Conservation (phyloP, 2,113 vertebrate species). For the Caranx melampygus region DNA sequence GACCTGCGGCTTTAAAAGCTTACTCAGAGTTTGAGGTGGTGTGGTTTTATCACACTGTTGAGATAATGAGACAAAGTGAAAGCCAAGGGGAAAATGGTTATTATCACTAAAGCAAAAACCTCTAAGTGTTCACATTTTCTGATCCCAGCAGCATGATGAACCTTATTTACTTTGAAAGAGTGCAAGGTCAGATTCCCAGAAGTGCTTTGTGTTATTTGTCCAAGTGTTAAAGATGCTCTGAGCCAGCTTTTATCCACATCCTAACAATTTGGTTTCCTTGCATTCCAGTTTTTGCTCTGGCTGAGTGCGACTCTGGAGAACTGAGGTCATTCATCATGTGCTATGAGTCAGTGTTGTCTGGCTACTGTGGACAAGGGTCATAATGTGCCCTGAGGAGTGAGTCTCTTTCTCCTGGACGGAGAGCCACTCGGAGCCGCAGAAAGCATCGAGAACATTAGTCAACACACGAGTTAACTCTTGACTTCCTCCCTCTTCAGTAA, state of each 20-base stretch:
- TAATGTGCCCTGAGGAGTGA: conserved; percentile 65
- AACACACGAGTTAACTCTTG: conserved; percentile 64
- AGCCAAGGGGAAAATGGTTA: conserved; percentile 17
- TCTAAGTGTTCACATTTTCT: conserved; percentile 34
- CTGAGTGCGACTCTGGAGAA: conserved; percentile 65
- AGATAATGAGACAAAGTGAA: conserved; percentile 41
- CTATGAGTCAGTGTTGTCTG: conserved; percentile 81
- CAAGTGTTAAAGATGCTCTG: conserved; percentile 54
- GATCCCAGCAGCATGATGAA: conserved; percentile 39
- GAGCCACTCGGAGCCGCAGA: conserved; percentile 56
- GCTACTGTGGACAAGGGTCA: conserved; percentile 78
- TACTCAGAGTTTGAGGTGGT: conserved; percentile 4
- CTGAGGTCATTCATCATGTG: conserved; percentile 80
- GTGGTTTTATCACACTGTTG: conserved; percentile 30
- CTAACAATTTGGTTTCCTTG: conserved; percentile 52
- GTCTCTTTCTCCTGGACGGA: conserved; percentile 69
- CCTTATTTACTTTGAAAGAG: conserved; percentile 59
- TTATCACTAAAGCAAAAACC: conserved; percentile 30
- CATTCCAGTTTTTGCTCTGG: conserved; percentile 67
- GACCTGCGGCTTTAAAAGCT: neutral
- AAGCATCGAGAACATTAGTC: conserved; percentile 62
- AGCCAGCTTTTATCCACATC: conserved; percentile 60
- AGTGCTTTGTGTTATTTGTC: conserved; percentile 61
- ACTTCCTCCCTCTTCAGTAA: conserved; percentile 43
- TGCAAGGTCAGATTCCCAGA: conserved; percentile 61